Base-by-base conservation (phyloP, 1,140 invertebrate genomes). In the Brachionus koreanus region DNA sequence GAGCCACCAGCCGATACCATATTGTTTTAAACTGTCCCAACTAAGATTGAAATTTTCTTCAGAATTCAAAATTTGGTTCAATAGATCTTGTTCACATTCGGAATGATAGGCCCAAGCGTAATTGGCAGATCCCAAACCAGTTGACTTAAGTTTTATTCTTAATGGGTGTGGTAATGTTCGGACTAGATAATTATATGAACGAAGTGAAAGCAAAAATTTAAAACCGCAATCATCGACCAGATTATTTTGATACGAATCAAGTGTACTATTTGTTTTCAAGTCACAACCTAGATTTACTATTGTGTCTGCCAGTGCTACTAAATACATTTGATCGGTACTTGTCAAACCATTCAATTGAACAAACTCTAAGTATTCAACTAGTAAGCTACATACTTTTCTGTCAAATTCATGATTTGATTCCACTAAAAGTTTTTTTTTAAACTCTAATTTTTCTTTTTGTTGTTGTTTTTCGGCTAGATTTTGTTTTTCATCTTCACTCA, bases 41-140 rank as follows among this genome's bases (percentile, higher is more conserved):
- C 92, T 94, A 2, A 74, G 25, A 63, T 19, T 23, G 5, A 29
- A 72, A 12, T 37, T 63, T 5, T 49, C 25, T 9, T 67, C 49
- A 0, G 23, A 43, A 83, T 65, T 83, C 74, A 88, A 10, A 72
- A 97, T 93, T 13, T 97, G 88, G 82, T 93, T 92, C 0, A 98
- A 87, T 29, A 98, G 88, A 87, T 98, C 97, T 86, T 98, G 96
- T 88, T 98, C 94, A 35, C 95, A 95, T 88, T 99, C 97, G 0
- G 96, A 98, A 89, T 99, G 97, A 88, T 96, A 99, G 1, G 97
- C 98, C 98, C 98, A 99, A 9, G 98, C 95, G 12, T 99, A 90
- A 88, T 98, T 95, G 81, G 95, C 93, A 0, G 94, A 93, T 5
- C 93, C 93, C 0, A 99, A 92, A 13, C 97, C 98, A 84, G 93